A percentile compares a stretch with the other conserved stretches of the same genome.
Evolutionary conservation across 1,140 invertebrate species (phyloP).

Genomic region (Drosophila bifasciata): DNA sequence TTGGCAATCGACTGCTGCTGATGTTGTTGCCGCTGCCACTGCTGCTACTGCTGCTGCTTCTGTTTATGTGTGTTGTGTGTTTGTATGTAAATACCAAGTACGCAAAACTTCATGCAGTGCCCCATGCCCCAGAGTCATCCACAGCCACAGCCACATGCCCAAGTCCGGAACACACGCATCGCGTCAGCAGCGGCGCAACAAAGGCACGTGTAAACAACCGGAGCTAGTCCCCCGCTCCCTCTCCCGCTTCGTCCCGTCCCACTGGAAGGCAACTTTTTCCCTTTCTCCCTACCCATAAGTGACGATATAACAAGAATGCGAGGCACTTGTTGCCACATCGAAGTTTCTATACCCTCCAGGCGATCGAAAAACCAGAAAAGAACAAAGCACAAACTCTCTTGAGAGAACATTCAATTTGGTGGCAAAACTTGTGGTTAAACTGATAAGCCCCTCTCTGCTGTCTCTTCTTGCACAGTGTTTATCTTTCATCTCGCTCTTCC

Average conservation of each 20-base stretch:
- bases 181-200: conserved; percentile 68
- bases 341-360: conserved; percentile 57
- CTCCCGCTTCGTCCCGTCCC: conserved; percentile 17
- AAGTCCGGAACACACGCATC: conserved; percentile 72
- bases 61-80: conserved; percentile 46
- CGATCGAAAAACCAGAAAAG: conserved; percentile 20
- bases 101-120: conserved; percentile 79
- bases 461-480: too few relatives aligned
- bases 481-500: too few relatives aligned
- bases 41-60: conserved; percentile 35
- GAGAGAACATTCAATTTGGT: conserved; percentile 39
- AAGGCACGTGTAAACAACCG: conserved; percentile 80
- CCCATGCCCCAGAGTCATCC: conserved; percentile 1
- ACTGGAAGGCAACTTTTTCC: not conserved
- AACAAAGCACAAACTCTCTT: conserved; percentile 19
- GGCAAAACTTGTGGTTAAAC: conserved; percentile 43
- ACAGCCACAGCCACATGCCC: conserved; percentile 6
- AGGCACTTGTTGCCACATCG: conserved; percentile 57
- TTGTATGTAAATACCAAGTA: conserved; percentile 77
- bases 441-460: conserved; percentile 20
- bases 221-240: conserved; percentile 47
- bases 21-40: conserved; percentile 23
- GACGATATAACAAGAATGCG: conserved; percentile 67
- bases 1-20: conserved; percentile 62
- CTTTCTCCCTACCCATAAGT: conserved; percentile 46